Percentiles rank a stretch among this genome's conserved stretches.
Evolutionary conservation across 2,797 vertebrate species (phyloP).

Genomic region (Acanthurus leucopareius): DNA sequence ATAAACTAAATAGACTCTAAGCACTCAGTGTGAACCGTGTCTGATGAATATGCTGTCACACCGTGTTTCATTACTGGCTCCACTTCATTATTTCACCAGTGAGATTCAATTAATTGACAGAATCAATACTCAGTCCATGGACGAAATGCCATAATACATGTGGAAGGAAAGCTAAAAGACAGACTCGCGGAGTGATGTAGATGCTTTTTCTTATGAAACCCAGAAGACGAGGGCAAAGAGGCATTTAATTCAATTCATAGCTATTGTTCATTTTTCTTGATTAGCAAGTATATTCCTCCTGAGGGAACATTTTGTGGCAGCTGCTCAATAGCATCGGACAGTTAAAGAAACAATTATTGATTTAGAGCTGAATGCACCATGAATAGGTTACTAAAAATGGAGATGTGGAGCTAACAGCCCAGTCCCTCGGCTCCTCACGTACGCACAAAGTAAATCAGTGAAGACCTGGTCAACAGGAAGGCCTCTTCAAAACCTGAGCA

Average conservation of each 20-base stretch:
- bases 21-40: neutral
- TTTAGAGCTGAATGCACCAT: slow-evolving; percentile 52
- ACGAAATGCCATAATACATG: slow-evolving; percentile 23
- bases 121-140: slow-evolving; percentile 27
- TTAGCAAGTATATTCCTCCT: slow-evolving; percentile 40
- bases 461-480: slow-evolving; percentile 73
- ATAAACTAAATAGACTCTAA: neutral
- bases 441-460: slow-evolving; percentile 59
- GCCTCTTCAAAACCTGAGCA: slow-evolving; percentile 49
- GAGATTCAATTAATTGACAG: slow-evolving; percentile 32
- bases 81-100: slow-evolving; percentile 37
- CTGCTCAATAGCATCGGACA: slow-evolving; percentile 57
- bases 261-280: slow-evolving; percentile 63
- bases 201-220: slow-evolving; percentile 36
- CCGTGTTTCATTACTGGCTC: slow-evolving; percentile 14
- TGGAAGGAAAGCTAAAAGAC: slow-evolving; percentile 3
- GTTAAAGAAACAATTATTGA: slow-evolving; percentile 73
- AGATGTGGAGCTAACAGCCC: slow-evolving; percentile 53
- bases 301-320: slow-evolving; percentile 37
- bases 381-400: slow-evolving; percentile 68
- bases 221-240: slow-evolving; percentile 10
- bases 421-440: slow-evolving; percentile 58
- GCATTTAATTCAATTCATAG: slow-evolving; percentile 49
- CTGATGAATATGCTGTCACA: slow-evolving; percentile 34
- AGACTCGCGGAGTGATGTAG: slow-evolving; percentile 9